Evolutionary conservation across 2,888 invertebrate genomes (phyloP), one percentile per base, ranked within the genome.

Genomic region (Sarcophaga caerulescens): DNA sequence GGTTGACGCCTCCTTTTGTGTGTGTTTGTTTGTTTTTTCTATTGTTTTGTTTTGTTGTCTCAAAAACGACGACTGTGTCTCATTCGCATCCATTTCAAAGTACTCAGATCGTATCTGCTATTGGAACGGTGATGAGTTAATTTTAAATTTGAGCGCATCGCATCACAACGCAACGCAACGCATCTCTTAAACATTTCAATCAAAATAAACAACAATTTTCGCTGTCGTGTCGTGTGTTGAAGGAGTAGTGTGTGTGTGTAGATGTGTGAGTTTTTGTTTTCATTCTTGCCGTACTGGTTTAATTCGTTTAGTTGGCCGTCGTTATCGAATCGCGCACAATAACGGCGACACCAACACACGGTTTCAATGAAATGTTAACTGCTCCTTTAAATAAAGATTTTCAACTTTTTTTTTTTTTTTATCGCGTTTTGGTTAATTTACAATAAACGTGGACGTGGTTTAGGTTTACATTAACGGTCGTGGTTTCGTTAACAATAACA

Each of bases 61-160:
- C 35, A 23, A 52, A 52, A 68, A 74, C 66, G 60, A 79, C 69
- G 52, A 63, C 62, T 70, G 84, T 71, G 80, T 84, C 81, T 75
- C 75, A 75, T 81, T 71, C 23, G 86, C 86, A 86, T 86, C 86
- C 86, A 86, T 86, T 86, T 76, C 66, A 85, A 69, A 81, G 65
- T 71, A 79, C 79, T 84, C 86, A 86, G 84, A 86, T 84, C 77
- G 86, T 86, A 84, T 84, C 86, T 81, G 81, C 81, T 81, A 81
- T 86, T 86, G 84, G 86, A 86, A 81, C 86, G 86, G 86, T 84
- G 84, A 86, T 86, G 86, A 86, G 86, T 86, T 86, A 84, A 86
- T 86, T 86, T 86, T 71, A 78, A 84, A 84, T 74, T 81, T 84
- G 78, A 86, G 75, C 86, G 86, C 84, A 52, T 69, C 60, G 65